Percentiles rank a stretch among this genome's conserved stretches.
Conservation (phyloP, 1,140 invertebrate species). For the Trichonephila clavata region DNA sequence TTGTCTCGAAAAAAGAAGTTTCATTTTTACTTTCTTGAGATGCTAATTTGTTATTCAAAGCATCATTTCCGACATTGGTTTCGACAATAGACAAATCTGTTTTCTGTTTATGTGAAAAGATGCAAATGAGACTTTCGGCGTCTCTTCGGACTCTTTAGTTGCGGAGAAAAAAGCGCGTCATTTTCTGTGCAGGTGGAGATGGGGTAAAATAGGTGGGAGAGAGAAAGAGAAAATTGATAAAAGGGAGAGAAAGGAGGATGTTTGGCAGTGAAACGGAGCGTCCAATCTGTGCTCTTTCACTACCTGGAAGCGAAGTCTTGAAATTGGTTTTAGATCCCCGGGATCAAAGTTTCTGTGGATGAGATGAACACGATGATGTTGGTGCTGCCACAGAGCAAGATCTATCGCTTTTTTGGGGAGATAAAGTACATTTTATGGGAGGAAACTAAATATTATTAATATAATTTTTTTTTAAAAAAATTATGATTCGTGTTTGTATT, state of each 20-base stretch:
- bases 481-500: too few species aligned
- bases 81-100: too few species aligned
- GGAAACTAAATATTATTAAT: too few species aligned
- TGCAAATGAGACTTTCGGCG: neutral
- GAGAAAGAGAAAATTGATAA: neutral
- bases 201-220: neutral
- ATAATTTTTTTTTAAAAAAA: too few species aligned
- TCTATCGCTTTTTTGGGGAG: neutral
- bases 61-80: too few species aligned
- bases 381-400: neutral
- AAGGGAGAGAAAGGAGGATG: neutral
- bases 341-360: slow-evolving; percentile 41
- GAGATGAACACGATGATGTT: neutral
- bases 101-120: neutral
- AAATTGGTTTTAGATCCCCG: slow-evolving; percentile 47
- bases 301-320: slow-evolving; percentile 23
- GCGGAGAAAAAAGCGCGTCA: neutral
- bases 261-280: slow-evolving; percentile 6
- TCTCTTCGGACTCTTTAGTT: neutral
- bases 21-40: too few species aligned
- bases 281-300: slow-evolving; percentile 13
- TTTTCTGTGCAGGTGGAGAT: neutral
- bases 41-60: too few species aligned
- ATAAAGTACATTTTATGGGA: too few species aligned
- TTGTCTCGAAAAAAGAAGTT: too few species aligned